phyloP scores from a whole-genome alignment of 2,113 vertebrate species.

The Chrysemys picta region DNA sequence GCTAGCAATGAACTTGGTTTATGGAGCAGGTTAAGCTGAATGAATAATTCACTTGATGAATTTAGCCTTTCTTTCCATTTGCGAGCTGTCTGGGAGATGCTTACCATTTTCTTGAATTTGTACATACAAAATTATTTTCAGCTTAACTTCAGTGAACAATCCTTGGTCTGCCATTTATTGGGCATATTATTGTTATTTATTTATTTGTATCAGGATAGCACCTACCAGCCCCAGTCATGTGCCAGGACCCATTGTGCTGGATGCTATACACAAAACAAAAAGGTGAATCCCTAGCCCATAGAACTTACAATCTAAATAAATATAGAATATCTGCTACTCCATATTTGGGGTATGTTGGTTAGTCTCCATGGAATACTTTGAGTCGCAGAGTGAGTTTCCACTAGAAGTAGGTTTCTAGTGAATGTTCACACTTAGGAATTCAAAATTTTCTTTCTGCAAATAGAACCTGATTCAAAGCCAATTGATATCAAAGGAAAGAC shows the following conservation, averaged over 20 bases:
- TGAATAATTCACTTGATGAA: neutral
- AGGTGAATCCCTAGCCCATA: neutral
- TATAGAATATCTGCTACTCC: neutral
- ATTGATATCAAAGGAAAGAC: neutral
- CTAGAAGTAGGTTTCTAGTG: neutral
- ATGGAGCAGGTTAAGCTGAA: neutral
- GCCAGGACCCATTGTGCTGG: neutral
- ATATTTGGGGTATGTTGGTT: neutral
- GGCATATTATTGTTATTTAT: neutral
- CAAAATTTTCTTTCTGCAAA: neutral
- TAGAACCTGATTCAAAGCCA: neutral
- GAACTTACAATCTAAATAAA: neutral
- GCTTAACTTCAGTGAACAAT: neutral
- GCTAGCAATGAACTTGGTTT: neutral
- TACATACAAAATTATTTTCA: neutral
- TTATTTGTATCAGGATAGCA: neutral
- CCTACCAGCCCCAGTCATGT: neutral
- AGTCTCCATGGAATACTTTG: neutral
- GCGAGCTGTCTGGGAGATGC: neutral
- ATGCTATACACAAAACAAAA: neutral
- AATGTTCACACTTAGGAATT: neutral
- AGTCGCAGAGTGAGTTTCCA: neutral
- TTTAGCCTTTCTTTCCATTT: neutral
- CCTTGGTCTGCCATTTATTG: neutral
- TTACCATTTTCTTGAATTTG: neutral